Percentiles rank a stretch among this genome's conserved stretches.
phyloP scores from a whole-genome alignment of 2,888 invertebrate species.

The Encarsia formosa region DNA sequence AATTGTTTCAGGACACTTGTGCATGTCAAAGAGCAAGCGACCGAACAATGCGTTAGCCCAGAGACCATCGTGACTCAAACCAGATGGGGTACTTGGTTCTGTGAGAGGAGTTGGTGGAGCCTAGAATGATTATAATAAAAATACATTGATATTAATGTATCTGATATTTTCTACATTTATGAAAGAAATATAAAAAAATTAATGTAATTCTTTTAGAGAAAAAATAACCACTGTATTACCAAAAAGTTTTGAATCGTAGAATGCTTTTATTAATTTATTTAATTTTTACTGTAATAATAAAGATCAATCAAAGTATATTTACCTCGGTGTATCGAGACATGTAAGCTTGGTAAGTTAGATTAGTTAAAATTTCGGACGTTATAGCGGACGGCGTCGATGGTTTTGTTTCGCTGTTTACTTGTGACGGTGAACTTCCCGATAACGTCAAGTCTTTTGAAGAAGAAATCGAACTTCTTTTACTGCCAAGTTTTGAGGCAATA shows the following conservation, averaged over 20 bases:
- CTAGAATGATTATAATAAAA: too few species aligned
- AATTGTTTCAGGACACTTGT: slow-evolving; percentile 68
- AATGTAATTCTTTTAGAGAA: not conserved
- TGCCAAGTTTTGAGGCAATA: slow-evolving; percentile 49
- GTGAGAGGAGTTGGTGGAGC: too few species aligned
- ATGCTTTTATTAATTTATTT: too few species aligned
- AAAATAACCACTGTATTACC: not conserved
- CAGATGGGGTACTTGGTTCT: slow-evolving; percentile 29
- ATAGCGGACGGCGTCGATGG: slow-evolving; percentile 30
- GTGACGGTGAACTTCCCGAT: slow-evolving; percentile 14
- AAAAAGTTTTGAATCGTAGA: not conserved
- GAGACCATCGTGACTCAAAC: slow-evolving; percentile 52
- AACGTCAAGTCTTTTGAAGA: slow-evolving; percentile 34
- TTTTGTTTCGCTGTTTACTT: slow-evolving; percentile 37
- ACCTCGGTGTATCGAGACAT: slow-evolving; percentile 45
- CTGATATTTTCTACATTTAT: slow-evolving; percentile 5
- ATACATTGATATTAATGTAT: not conserved
- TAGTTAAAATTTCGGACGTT: slow-evolving; percentile 36
- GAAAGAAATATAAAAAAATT: too few species aligned
- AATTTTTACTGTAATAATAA: too few species aligned
- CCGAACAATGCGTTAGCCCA: slow-evolving; percentile 79
- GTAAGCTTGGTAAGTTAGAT: slow-evolving; percentile 43
- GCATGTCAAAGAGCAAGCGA: slow-evolving; percentile 77
- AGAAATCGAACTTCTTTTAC: slow-evolving; percentile 37
- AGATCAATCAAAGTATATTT: not conserved